phyloP scores from a whole-genome alignment of 2,888 invertebrate species.

The Stegana nigrithorax region DNA sequence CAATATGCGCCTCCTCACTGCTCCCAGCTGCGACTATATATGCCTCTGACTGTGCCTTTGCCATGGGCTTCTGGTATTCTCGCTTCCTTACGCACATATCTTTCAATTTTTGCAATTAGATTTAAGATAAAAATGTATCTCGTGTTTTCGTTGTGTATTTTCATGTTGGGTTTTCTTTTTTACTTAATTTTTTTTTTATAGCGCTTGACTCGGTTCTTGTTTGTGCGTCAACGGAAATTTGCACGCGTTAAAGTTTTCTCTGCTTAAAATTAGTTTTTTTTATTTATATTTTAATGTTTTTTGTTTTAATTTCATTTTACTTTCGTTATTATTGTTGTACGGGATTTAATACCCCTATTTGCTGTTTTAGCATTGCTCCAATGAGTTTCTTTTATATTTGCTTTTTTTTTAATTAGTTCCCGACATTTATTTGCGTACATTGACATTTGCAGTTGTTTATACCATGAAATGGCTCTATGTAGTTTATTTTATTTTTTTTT shows the following conservation, averaged over 20 bases:
- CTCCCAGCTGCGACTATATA: no score
- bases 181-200: conserved; percentile 13
- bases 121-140: conserved; percentile 8
- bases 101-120: conserved; percentile 18
- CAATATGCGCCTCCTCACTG: no score
- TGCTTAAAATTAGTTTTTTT: not conserved
- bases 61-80: not conserved
- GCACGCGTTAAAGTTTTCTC: conserved; percentile 14
- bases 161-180: not conserved
- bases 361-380: not conserved
- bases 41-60: not conserved
- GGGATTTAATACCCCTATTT: no score
- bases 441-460: not conserved
- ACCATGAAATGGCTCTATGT: not conserved
- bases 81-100: not conserved
- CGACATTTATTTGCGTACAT: no score
- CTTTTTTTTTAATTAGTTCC: conserved; percentile 10
- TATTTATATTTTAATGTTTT: not conserved
- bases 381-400: conserved; percentile 1
- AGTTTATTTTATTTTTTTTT: conserved; percentile 1
- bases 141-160: no score
- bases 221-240: conserved; percentile 62
- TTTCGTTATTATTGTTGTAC: not conserved
- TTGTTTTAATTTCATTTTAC: conserved; percentile 1
- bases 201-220: not conserved